Evolutionary conservation across 2,113 vertebrate genomes (phyloP), one percentile per base, ranked within the genome.

Genomic region (Opisthocomus hoazin): DNA sequence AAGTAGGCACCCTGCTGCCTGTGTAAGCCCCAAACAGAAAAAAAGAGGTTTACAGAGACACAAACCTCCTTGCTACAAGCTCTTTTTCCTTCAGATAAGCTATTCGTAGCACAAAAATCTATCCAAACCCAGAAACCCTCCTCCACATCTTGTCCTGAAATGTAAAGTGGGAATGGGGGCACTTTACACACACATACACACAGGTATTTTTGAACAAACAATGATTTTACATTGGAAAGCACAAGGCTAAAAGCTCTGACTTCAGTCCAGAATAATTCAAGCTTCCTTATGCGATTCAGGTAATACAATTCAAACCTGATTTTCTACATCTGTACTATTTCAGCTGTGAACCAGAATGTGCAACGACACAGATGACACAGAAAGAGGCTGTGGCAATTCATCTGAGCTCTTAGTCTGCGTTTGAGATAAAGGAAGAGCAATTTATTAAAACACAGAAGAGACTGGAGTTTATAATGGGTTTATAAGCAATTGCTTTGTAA

Each of bases 391-490:
- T 63, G 48, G 84, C 76, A 84, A 90, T 93, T 94, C 86, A 91
- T 22, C 36, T 53, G 30, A 94, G 79, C 79, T 90, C 66, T 81
- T 84, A 84, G 79, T 51, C 75, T 0, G 0, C 4, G 2, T 82
- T 60, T 64, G 57, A 89, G 84, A 91, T 79, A 95, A 92, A 95
- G 45, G 45, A 93, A 78, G 36, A 53, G 56, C 69, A 89, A 89
- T 87, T 95, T 89, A 90, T 79, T 92, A 90, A 89, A 96, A 95
- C 61, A 92, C 32, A 75, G 76, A 95, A 86, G 48, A 90, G 53
- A 95, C 30, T 32, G 51, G 39, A 91, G 63, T 91, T 90, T 54
- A 75, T 65, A 91, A 87, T 45, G n/a, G 4, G 29, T 90, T 93
- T 92, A 90, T 88, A 87, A 89, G 87, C 74, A 95, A 91, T 82